Percentiles rank a stretch among this genome's conserved stretches.
Evolutionary conservation across 1,140 invertebrate genomes (phyloP).

Genomic region (Callitettix versicolor): DNA sequence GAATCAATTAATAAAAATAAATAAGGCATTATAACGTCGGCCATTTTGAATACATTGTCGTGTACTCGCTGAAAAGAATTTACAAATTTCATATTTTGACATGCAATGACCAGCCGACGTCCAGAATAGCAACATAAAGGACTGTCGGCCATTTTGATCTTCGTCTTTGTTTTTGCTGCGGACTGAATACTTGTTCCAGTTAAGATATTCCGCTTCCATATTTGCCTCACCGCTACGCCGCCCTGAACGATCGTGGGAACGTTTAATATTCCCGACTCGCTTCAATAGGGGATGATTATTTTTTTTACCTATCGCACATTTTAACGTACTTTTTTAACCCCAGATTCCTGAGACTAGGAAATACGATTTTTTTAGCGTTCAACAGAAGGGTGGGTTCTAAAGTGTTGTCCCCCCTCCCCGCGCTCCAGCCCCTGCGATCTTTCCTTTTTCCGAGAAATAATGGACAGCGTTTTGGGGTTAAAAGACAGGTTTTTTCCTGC

Average conservation of each 20-base stretch:
- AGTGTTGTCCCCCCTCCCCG: no score
- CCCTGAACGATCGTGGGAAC: slow-evolving; percentile 3
- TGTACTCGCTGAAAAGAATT: neutral
- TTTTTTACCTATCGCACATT: slow-evolving; percentile 6
- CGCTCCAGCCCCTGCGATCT: no score
- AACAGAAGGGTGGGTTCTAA: neutral
- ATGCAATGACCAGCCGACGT: no score
- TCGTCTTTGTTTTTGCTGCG: neutral
- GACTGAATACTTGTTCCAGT: no score
- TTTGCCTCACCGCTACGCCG: no score
- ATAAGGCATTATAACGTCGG: no score
- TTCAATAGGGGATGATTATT: neutral
- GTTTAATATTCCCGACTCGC: slow-evolving; percentile 4
- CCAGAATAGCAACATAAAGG: neutral
- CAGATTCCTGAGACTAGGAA: slow-evolving; percentile 13
- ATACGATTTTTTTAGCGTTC: slow-evolving; percentile 10
- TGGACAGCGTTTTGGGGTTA: slow-evolving; percentile 7
- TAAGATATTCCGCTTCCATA: no score
- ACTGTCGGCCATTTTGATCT: neutral
- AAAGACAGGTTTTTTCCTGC: slow-evolving; percentile 8
- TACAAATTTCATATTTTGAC: slow-evolving; percentile 10
- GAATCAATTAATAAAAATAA: no score
- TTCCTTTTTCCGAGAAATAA: slow-evolving; percentile 1
- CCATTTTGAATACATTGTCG: slow-evolving; percentile 6
- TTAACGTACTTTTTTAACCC: slow-evolving; percentile 14